phyloP scores from a whole-genome alignment of 2,888 invertebrate species.

The Alitta virens region DNA sequence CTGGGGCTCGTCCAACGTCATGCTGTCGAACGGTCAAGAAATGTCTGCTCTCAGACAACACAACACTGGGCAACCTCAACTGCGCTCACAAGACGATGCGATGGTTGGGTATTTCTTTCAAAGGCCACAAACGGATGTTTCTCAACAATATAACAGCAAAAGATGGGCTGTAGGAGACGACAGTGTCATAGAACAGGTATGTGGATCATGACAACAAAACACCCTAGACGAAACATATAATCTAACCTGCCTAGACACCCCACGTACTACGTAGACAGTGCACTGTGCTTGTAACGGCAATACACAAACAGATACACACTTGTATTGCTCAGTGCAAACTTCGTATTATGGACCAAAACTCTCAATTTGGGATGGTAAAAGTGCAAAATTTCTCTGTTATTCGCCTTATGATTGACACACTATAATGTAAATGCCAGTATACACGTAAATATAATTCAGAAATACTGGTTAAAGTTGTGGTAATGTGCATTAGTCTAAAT shows the following conservation, averaged over 20 bases:
- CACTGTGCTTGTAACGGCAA: not conserved
- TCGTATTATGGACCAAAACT: no score
- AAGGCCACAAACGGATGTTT: slow-evolving; percentile 76
- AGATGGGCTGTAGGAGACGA: slow-evolving; percentile 87
- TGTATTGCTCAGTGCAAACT: no score
- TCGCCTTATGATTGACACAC: no score
- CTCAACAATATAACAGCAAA: slow-evolving; percentile 63
- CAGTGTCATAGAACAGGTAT: slow-evolving; percentile 69
- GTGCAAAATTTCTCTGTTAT: no score
- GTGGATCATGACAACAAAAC: slow-evolving; percentile 1
- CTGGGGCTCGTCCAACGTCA: slow-evolving; percentile 43
- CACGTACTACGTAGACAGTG: not conserved
- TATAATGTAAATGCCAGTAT: no score
- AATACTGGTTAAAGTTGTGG: no score
- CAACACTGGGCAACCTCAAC: slow-evolving; percentile 2
- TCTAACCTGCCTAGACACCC: no score
- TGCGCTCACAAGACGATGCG: slow-evolving; percentile 78
- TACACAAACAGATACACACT: not conserved
- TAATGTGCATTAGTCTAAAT: no score
- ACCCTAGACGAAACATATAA: not conserved
- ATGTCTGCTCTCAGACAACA: slow-evolving; percentile 35
- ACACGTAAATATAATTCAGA: no score
- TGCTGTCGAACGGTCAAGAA: slow-evolving; percentile 34
- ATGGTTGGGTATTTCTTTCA: slow-evolving; percentile 91
- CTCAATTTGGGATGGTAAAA: no score